Conservation (phyloP, 1,140 invertebrate species). For the Tetramorium alpestre region DNA sequence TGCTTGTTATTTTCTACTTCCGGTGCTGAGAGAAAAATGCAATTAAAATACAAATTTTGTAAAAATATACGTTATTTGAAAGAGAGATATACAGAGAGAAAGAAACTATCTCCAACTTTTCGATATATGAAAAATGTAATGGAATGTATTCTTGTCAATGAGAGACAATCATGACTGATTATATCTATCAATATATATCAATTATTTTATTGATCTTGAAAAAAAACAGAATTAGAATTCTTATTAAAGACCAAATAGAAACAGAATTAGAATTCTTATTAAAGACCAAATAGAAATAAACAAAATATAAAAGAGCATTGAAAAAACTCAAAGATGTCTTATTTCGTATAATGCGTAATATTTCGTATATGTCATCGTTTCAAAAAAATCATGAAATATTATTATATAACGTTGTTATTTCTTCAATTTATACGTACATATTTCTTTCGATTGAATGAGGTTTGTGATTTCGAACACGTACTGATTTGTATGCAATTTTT, state of each 20-base stretch:
- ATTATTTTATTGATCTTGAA: neutral
- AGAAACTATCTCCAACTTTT: neutral
- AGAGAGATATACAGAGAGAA: too few relatives aligned
- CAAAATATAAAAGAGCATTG: neutral
- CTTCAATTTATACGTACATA: neutral
- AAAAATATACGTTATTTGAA: neutral
- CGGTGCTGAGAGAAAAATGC: constrained; percentile 62
- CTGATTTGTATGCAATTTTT: constrained; percentile 53
- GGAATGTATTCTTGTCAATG: neutral
- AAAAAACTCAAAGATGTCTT: neutral
- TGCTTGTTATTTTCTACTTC: constrained; percentile 21
- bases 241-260: constrained; percentile 6
- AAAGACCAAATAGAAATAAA: constrained; percentile 2
- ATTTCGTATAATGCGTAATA: neutral
- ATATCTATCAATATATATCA: constrained; percentile 7
- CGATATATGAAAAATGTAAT: constrained; percentile 29
- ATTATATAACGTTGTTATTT: constrained; percentile 5
- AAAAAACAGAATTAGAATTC: constrained; percentile 27
- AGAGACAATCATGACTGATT: neutral
- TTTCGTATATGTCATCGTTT: neutral
- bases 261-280: constrained; percentile 24
- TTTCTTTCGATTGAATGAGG: neutral
- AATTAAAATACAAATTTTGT: neutral
- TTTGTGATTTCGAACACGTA: neutral
- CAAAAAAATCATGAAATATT: constrained; percentile 4